A percentile compares a stretch with the other conserved stretches of the same genome.
phyloP scores from a whole-genome alignment of 2,888 invertebrate species.

The Brachyopa scutellaris region DNA sequence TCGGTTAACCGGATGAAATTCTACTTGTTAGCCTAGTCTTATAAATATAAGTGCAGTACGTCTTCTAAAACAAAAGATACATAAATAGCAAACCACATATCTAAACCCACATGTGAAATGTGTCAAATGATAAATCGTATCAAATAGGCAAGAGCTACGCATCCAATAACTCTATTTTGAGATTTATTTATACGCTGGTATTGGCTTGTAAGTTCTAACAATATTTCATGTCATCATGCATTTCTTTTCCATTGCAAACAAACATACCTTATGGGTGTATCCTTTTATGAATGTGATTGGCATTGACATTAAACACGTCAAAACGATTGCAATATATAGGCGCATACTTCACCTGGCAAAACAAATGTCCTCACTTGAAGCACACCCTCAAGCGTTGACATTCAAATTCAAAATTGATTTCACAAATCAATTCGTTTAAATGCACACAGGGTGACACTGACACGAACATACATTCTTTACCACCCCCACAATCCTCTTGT shows the following conservation, averaged over 20 bases:
- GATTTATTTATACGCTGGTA: no score
- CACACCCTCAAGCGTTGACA: constrained; percentile 1
- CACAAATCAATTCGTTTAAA: constrained; percentile 12
- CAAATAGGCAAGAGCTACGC: no score
- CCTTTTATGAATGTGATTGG: constrained; percentile 1
- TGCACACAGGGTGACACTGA: background rate
- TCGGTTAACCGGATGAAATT: no score
- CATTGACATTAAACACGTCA: constrained; percentile 38
- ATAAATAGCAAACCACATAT: no score
- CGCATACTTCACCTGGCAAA: background rate
- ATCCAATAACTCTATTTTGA: no score
- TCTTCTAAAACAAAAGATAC: no score
- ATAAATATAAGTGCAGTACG: no score
- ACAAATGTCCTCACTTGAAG: background rate
- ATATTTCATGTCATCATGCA: background rate
- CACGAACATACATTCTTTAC: background rate
- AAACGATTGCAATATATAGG: constrained; percentile 11
- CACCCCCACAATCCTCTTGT: background rate
- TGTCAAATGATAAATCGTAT: no score
- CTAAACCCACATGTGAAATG: no score
- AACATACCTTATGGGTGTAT: no score
- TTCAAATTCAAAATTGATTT: constrained; percentile 26
- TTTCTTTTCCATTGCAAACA: background rate
- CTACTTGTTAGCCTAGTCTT: no score
- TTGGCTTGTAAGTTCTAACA: constrained; percentile 6